Evolutionary conservation across 2,888 invertebrate species (phyloP).

Genomic region (Leucania comma): DNA sequence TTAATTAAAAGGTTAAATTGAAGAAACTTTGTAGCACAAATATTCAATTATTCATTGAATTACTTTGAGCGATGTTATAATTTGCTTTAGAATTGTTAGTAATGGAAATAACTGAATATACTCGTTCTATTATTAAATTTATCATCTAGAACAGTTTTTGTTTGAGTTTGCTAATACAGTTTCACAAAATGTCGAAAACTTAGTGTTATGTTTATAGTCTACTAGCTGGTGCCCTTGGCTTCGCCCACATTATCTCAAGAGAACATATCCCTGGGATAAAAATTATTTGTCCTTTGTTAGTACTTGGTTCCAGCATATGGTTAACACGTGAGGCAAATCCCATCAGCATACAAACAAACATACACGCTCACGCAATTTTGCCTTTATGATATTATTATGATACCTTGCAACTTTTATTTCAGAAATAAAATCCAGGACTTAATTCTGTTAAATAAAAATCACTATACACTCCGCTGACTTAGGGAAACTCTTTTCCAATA

Average conservation of each 20-base stretch:
- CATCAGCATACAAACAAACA: too few species aligned
- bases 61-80: constrained; percentile 18
- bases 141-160: not conserved
- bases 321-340: too few species aligned
- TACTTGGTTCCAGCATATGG: too few species aligned
- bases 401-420: not conserved
- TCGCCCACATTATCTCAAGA: too few species aligned
- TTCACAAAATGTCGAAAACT: not conserved
- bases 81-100: constrained; percentile 22
- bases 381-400: not conserved
- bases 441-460: not conserved
- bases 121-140: not conserved
- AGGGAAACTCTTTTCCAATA: not conserved
- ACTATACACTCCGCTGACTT: constrained; percentile 1
- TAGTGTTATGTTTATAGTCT: not conserved
- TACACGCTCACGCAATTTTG: too few species aligned
- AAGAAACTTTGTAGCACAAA: constrained; percentile 31
- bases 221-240: too few species aligned
- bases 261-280: too few species aligned
- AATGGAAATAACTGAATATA: constrained; percentile 6
- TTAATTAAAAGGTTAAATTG: constrained; percentile 38
- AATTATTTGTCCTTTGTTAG: too few species aligned
- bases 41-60: constrained; percentile 38
- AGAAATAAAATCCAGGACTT: not conserved
- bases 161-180: not conserved